Evolutionary conservation across 2,888 invertebrate species (phyloP).

Genomic region (Drosophila pseudotalamancana): DNA sequence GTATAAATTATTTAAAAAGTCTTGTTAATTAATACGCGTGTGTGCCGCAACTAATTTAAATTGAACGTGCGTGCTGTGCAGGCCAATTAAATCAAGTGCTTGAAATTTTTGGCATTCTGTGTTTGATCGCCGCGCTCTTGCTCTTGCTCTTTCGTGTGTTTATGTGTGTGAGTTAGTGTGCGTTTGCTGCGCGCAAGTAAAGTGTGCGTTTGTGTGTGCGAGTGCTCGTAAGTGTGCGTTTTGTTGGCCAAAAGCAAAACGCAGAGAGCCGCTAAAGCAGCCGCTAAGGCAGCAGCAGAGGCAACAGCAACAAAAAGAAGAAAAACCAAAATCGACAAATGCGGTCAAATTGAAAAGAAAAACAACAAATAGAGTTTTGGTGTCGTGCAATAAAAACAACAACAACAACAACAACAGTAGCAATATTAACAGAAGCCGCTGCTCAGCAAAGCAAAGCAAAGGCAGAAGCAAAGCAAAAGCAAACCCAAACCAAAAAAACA

Average conservation of each 20-base stretch:
- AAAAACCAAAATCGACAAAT: constrained; percentile 77
- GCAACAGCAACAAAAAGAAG: constrained; percentile 51
- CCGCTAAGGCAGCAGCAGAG: constrained; percentile 42
- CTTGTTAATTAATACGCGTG: constrained; percentile 49
- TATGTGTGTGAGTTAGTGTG: constrained; percentile 36
- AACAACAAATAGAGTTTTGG: constrained; percentile 60
- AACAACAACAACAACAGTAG: constrained; percentile 25
- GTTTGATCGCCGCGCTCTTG: constrained; percentile 50
- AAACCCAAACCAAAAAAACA: constrained; percentile 47
- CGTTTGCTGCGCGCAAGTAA: constrained; percentile 41
- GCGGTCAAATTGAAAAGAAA: constrained; percentile 78
- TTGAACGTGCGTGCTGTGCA: constrained; percentile 36
- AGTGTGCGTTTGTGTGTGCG: constrained; percentile 44
- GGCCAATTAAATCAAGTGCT: constrained; percentile 39
- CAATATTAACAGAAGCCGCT: too few species aligned
- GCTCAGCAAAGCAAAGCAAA: constrained; percentile 13
- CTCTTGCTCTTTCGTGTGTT: constrained; percentile 29
- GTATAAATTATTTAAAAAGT: constrained; percentile 43
- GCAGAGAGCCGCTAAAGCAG: constrained; percentile 62
- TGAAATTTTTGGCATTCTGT: constrained; percentile 44
- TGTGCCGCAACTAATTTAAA: constrained; percentile 47
- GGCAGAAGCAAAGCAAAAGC: constrained; percentile 25
- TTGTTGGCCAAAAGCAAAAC: constrained; percentile 70
- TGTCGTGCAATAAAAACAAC: constrained; percentile 38
- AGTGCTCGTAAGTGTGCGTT: constrained; percentile 57